Evolutionary conservation across 2,888 invertebrate genomes (phyloP), one percentile per base, ranked within the genome.

Genomic region (Epistrophella euchroma): DNA sequence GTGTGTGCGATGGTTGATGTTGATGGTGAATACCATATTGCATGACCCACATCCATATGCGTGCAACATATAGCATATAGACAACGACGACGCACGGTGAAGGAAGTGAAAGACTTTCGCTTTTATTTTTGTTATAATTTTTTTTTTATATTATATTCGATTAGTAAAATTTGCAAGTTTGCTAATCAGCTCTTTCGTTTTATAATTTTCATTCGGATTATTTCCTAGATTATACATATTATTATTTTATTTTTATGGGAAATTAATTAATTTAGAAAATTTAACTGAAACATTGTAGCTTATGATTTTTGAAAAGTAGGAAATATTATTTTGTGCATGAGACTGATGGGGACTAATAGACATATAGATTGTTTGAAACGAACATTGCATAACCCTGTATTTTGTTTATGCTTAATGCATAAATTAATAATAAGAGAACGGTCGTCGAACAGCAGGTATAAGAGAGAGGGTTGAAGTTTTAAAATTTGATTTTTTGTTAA

Each of bases 51-150:
- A 56, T 84, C 56, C 50, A 84, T 73, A 64, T 47, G 55, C 62
- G 68, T 68, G 68, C 37, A 37, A 22, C 22, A 25, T 13, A n/a
- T 3, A n/a, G n/a, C n/a, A n/a, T n/a, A 32, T n/a, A 28, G 15
- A 52, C 15, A 5, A 28, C 9, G 17, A 2, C 35, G 15, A 60
- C 52, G 17, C 60, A 43, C 9, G 6, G 47, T 66, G 64, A 45
- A 62, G 75, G 58, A 80, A 85, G 72, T 75, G 58, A 84, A 79
- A 76, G 75, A 80, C 84, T 85, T 85, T 85, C 80, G 84, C 52
- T 85, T 85, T 83, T 58, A 17, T n/a, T 68, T 60, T 11, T 68
- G 2, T 50, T 43, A 40, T n/a, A 58, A 58, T 13, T 58, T 35
- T 32, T 17, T 15, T 40, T 35, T 25, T 37, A 3, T 13, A 55